These are phyloP conservation scores for Incurvaria masculella DNA, from an alignment of 2,888 invertebrate species.

Conservation along the genomic window DNA sequence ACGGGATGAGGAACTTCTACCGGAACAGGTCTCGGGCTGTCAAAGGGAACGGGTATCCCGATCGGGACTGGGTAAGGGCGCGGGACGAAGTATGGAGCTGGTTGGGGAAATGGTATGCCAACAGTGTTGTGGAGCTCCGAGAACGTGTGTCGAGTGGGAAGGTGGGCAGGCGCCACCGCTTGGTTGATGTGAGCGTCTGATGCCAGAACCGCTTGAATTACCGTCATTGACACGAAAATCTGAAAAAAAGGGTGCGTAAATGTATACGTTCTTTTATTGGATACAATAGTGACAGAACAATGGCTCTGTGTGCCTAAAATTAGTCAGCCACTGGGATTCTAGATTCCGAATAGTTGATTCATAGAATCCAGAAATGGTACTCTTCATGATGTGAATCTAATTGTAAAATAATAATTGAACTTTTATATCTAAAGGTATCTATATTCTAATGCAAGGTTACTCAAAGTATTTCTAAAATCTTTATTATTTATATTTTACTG, in stretches of 20 bases:
- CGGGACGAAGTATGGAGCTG: conserved; percentile 47
- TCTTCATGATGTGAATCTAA: too few relatives aligned
- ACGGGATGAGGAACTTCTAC: conserved; percentile 43
- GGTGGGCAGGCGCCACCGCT: conserved; percentile 9
- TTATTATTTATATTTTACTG: too few relatives aligned
- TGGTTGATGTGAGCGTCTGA: not conserved
- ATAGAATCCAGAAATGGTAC: too few relatives aligned
- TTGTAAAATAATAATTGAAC: too few relatives aligned
- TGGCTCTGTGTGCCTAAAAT: too few relatives aligned
- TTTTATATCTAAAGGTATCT: too few relatives aligned
- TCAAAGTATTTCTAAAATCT: too few relatives aligned
- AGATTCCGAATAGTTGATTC: too few relatives aligned
- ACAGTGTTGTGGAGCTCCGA: conserved; percentile 48
- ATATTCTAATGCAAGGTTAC: too few relatives aligned
- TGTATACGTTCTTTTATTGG: too few relatives aligned
- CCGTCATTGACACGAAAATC: not conserved
- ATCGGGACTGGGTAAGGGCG: conserved; percentile 48
- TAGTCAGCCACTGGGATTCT: too few relatives aligned
- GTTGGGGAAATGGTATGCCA: conserved; percentile 50
- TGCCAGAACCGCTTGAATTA: not conserved
- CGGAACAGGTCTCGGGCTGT: conserved; percentile 33
- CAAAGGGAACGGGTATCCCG: conserved; percentile 43
- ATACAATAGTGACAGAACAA: too few relatives aligned
- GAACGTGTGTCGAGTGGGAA: conserved; percentile 37
- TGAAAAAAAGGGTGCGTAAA: not conserved